A percentile compares a stretch with the other conserved stretches of the same genome.
Conservation (phyloP, 2,113 vertebrate genomes). For the Lontra canadensis region DNA sequence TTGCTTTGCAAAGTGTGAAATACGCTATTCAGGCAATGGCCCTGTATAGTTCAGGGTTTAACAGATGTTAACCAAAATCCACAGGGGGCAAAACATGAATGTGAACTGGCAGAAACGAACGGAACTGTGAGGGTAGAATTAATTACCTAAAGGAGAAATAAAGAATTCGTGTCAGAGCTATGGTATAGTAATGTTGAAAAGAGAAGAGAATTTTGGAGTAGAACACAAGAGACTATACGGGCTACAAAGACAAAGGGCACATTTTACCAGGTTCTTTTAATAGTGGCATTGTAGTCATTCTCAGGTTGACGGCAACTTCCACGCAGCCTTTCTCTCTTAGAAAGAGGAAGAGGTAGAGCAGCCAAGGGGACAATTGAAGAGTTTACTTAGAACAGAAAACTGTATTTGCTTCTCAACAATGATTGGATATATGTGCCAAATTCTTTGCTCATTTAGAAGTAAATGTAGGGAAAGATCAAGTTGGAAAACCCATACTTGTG, state of each 20-base stretch:
- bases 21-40: not conserved
- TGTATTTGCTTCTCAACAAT: not conserved
- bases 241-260: not conserved
- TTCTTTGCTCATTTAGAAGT: not conserved
- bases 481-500: not conserved
- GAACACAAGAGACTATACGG: fast-evolving
- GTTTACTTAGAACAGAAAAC: conserved; percentile 38
- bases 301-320: not conserved
- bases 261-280: not conserved
- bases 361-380: not conserved
- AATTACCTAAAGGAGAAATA: conserved; percentile 58
- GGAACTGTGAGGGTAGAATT: not conserved
- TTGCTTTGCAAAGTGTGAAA: not conserved
- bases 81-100: not conserved
- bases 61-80: conserved; percentile 46
- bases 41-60: not conserved
- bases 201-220: not conserved
- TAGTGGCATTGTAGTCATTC: too few relatives aligned
- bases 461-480: not conserved
- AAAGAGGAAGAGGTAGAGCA: not conserved
- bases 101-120: not conserved
- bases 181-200: not conserved
- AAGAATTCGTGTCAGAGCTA: not conserved
- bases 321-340: not conserved
- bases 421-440: not conserved